Evolutionary conservation across 2,797 vertebrate genomes (phyloP), one percentile per base, ranked within the genome.

Genomic region (Anolis apletophallus): DNA sequence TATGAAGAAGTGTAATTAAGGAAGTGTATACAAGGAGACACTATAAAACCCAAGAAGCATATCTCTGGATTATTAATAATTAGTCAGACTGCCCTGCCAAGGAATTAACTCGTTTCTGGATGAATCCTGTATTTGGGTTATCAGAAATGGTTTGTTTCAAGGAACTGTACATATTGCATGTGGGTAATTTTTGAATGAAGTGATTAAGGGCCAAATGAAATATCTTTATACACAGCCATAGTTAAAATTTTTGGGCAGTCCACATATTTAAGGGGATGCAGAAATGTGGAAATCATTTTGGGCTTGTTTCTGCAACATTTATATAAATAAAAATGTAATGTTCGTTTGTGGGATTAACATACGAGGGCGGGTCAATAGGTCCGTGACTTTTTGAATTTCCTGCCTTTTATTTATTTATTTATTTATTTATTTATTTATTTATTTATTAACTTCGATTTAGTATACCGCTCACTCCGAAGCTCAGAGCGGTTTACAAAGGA

Each of bases 1-100:
- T 78, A 77, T 87, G 79, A 72, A 87, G 71, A 82, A 87, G 61
- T 82, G 36, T 87, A 87, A 82, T 77, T 87, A 77, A 87, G 79
- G 80, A 87, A 87, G 71, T 76, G 68, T 75, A 76, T 86, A 68
- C 59, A 68, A 86, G 81, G 75, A 81, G 75, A 76, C 73, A 82
- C 72, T 69, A 59, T 77, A 59, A 55, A 83, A 78, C 52, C 21
- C 32, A 78, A 59, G 40, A 72, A 36, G 29, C 73, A 82, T 78
- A 36, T 72, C 80, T 87, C 74, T 83, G 19, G 64, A n/a, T 78
- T 61, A 71, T 77, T 69, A 52, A 77, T 67, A 83, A 78, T 83
- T 64, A 72, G 26, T 46, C 36, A 82, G 80, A 6, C n/a, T 68
- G 46, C 61, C 46, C 67, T 77, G 40, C 59, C 40, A 67, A 46